These are phyloP conservation scores for Argyrosomus japonicus DNA, from an alignment of 2,113 vertebrate genomes.

Conservation along the genomic window DNA sequence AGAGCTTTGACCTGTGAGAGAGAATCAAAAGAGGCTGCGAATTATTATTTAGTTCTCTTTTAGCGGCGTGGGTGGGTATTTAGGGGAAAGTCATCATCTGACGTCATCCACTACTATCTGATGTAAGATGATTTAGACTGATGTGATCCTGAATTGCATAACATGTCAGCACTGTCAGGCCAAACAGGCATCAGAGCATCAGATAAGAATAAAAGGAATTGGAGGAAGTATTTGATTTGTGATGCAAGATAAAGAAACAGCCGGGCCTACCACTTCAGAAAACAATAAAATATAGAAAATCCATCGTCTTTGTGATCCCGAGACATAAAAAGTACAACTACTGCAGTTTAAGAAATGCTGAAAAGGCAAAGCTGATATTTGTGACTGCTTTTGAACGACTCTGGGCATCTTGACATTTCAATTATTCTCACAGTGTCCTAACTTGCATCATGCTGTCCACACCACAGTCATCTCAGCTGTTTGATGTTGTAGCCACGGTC, in stretches of 20 bases:
- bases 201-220: slow-evolving; percentile 5
- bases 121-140: slow-evolving; percentile 35
- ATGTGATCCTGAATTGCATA: slow-evolving; percentile 25
- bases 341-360: slow-evolving; percentile 1
- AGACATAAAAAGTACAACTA: neutral
- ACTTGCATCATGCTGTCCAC: slow-evolving; percentile 29
- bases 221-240: slow-evolving; percentile 39
- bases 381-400: neutral
- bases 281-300: neutral
- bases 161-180: neutral
- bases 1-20: slow-evolving; percentile 29
- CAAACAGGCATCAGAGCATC: slow-evolving; percentile 16
- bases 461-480: slow-evolving; percentile 23
- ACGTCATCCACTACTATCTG: slow-evolving; percentile 15
- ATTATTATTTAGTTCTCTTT: neutral
- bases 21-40: slow-evolving; percentile 24
- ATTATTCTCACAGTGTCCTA: slow-evolving; percentile 26
- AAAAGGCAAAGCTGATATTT: neutral
- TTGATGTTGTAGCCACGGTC: slow-evolving; percentile 41
- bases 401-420: slow-evolving; percentile 37
- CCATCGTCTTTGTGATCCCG: neutral
- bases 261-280: neutral
- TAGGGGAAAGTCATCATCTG: neutral
- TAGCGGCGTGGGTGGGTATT: neutral
- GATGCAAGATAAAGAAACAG: neutral